phyloP scores from a whole-genome alignment of 2,797 vertebrate genomes.

The Pangasius macronema region DNA sequence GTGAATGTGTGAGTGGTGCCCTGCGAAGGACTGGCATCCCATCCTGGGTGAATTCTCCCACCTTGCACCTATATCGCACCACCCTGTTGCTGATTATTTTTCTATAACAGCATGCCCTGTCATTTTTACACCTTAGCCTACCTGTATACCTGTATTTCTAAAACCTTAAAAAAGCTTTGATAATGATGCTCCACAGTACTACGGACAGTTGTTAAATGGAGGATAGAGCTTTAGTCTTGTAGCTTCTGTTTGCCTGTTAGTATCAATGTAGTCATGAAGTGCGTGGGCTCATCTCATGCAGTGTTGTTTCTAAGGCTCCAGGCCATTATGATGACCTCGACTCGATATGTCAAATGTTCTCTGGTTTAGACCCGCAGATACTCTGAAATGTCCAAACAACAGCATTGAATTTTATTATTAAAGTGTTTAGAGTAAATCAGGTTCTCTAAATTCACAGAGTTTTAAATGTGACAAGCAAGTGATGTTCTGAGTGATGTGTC shows the following conservation, averaged over 20 bases:
- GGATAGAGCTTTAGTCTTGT: background rate
- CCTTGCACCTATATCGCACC: no score
- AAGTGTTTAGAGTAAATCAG: background rate
- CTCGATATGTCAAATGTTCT: background rate
- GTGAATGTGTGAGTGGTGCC: background rate
- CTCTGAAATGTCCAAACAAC: background rate
- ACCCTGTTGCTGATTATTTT: background rate
- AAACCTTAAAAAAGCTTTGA: background rate
- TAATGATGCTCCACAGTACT: background rate
- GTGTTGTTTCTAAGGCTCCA: slow-evolving; percentile 40
- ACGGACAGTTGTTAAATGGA: background rate
- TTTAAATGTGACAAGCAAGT: background rate
- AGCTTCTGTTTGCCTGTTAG: slow-evolving; percentile 20
- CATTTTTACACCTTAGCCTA: background rate
- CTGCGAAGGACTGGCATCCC: background rate
- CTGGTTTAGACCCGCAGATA: background rate
- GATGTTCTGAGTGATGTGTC: background rate
- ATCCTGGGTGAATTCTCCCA: background rate
- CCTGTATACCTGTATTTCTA: background rate
- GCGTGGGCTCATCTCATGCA: slow-evolving; percentile 37
- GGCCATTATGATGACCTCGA: slow-evolving; percentile 2
- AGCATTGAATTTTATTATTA: background rate
- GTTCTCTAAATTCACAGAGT: background rate
- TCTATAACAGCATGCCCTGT: background rate
- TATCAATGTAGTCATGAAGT: slow-evolving; percentile 18